Percentiles rank a stretch among this genome's conserved stretches.
These are phyloP conservation scores for Thalassarche chlororhynchos DNA, from an alignment of 2,113 vertebrate species.

Conservation along the genomic window DNA sequence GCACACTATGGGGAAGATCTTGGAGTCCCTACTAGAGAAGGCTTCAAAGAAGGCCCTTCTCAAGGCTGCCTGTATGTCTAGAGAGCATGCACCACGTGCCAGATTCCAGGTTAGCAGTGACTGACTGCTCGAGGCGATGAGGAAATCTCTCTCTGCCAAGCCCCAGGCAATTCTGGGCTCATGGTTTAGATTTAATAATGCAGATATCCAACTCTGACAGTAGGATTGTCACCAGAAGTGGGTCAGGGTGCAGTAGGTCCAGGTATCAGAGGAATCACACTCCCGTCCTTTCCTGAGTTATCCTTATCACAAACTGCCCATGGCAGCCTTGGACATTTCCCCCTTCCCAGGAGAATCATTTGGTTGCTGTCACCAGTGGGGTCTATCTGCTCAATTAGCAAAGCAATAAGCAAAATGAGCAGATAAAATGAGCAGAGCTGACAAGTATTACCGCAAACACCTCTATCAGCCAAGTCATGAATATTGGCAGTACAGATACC, in stretches of 20 bases:
- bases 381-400: not conserved
- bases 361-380: not conserved
- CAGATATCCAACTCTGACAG: not conserved
- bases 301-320: not conserved
- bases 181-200: not conserved
- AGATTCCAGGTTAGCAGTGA: not conserved
- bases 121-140: not conserved
- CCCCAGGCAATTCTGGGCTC: not conserved
- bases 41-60: not conserved
- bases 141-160: not conserved
- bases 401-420: not conserved
- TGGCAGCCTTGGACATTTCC: not conserved
- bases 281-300: not conserved
- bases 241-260: not conserved
- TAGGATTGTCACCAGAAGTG: not conserved
- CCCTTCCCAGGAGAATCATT: not conserved
- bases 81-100: not conserved
- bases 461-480: not conserved
- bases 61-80: not conserved
- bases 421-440: not conserved
- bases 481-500: not conserved
- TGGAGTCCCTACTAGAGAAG: not conserved
- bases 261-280: not conserved
- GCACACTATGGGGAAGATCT: not conserved
- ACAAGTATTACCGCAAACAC: not conserved